Base-by-base conservation (phyloP, 1,140 invertebrate genomes). In the Procambarus clarkii region DNA sequence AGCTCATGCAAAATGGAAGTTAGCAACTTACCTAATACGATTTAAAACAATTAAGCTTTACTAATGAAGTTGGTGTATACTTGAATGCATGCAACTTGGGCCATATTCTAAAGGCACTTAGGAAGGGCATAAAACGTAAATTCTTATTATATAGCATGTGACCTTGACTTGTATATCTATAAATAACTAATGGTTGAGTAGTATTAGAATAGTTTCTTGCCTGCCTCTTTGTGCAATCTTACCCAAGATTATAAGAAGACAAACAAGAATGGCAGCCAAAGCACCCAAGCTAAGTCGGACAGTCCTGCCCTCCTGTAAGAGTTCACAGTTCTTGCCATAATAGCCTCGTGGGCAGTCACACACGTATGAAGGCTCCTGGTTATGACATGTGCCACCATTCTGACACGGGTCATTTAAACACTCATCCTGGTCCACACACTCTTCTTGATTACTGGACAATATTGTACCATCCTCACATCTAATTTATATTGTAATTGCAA, bases 221-320 rank as follows among this genome's bases (percentile, higher is more conserved):
- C 8, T 18, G 44, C 50, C 45, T 48, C 44, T 24, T 34, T 79
- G 11, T 18, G 24, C 3, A 4, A 45, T 58, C 92, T 89, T 96
- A 99, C 98, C 97, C 94, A 98, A 96, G 94, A 99, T 98, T 94
- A 98, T 98, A 94, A 98, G 96, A 92, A 98, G 96, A 95, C 98
- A 98, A 94, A 98, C 97, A 94, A 98, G 96, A 94, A 99, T 98
- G 92, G 98, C 97, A 77, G 98, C 98, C 92, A 98, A 95, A 78
- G 98, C 98, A 87, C 98, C 98, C 97, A 98, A 98, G 95, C 97
- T 98, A 86, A 98, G 96, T 94, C 98, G 98, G 89, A 99, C 95
- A 79, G 97, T 98, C 95, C 98, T 97, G 92, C 98, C 98, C 94
- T 98, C 97, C 94, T 98, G 97, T 69, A 98, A 96, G 82, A 98